A percentile compares a stretch with the other conserved stretches of the same genome.
phyloP scores from a whole-genome alignment of 2,113 vertebrate species.

The Muscicapa adusta region DNA sequence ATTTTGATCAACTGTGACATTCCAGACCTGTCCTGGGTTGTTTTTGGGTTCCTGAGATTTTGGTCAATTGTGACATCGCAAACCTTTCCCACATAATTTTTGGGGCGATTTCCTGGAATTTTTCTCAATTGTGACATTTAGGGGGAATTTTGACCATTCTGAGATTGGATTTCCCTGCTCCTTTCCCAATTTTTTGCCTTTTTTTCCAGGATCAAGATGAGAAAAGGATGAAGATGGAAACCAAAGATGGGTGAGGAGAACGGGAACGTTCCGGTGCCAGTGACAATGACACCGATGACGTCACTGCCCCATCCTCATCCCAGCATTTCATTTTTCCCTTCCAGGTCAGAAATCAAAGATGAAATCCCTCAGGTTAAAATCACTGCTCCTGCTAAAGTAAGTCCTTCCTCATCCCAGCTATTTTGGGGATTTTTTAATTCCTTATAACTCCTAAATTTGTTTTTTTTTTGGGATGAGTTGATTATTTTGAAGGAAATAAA shows the following conservation, averaged over 20 bases:
- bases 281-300: fast-evolving
- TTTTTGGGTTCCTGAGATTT: not conserved
- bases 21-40: fast-evolving
- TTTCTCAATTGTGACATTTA: fast-evolving
- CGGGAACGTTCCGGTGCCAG: fast-evolving
- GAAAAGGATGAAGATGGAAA: slow-evolving; percentile 84
- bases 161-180: not conserved
- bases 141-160: fast-evolving
- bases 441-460: fast-evolving
- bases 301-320: not conserved
- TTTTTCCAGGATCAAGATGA: slow-evolving; percentile 76
- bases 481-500: fast-evolving
- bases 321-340: not conserved
- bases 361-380: slow-evolving; percentile 65
- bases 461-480: not conserved
- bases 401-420: fast-evolving
- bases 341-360: slow-evolving; percentile 72
- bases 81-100: not conserved
- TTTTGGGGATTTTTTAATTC: fast-evolving
- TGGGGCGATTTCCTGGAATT: not conserved
- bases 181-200: not conserved
- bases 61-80: not conserved
- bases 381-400: slow-evolving; percentile 78
- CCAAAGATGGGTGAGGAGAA: slow-evolving; percentile 75
- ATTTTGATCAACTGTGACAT: not conserved